Evolutionary conservation across 1,140 invertebrate genomes (phyloP), one percentile per base, ranked within the genome.

Genomic region (Drosophila lini): DNA sequence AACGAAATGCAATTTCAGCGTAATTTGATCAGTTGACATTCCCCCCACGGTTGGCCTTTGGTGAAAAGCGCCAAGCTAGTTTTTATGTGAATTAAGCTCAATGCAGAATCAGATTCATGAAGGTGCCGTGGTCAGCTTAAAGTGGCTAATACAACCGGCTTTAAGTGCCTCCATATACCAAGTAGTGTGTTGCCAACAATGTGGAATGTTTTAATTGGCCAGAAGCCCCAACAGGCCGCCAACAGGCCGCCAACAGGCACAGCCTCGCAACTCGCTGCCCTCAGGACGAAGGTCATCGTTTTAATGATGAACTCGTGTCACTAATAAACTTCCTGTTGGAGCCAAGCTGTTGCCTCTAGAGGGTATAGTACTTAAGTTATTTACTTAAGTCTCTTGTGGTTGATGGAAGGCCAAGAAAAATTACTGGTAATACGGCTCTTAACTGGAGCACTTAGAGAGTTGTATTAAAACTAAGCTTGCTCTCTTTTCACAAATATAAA

Each of bases 21-120:
- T 81, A 88, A 89, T 88, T 81, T 71, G 83, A 88, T 88, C 84
- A 84, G 77, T 80, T 84, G 83, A 84, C 84, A 89, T 88, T 78
- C 80, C 50, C 53, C 44, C 57, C 5, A 25, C 25, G 50, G 25
- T 67, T 71, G 40, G 63, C 47, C 57, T 68, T 75, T 50, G 41
- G 48, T 45, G 63, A 59, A 44, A 38, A 45, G 58, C 59, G 36
- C 7, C 38, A 65, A 13, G 34, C 47, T 48, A 57, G 45, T n/a
- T 65, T 62, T 86, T 65, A 62, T 61, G 57, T 38, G 55, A 59
- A 5, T 59, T 32, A 22, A 55, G 55, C 36, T 44, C 15, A 44
- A 36, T 32, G 31, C 47, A 45, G 40, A 71, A 60, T 52, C 16
- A 45, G 48, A 34, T 25, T 58, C 42, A 25, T 44, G 36, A 15